These are phyloP conservation scores for Xestia ashworthii DNA, from an alignment of 2,888 invertebrate species.

Conservation along the genomic window DNA sequence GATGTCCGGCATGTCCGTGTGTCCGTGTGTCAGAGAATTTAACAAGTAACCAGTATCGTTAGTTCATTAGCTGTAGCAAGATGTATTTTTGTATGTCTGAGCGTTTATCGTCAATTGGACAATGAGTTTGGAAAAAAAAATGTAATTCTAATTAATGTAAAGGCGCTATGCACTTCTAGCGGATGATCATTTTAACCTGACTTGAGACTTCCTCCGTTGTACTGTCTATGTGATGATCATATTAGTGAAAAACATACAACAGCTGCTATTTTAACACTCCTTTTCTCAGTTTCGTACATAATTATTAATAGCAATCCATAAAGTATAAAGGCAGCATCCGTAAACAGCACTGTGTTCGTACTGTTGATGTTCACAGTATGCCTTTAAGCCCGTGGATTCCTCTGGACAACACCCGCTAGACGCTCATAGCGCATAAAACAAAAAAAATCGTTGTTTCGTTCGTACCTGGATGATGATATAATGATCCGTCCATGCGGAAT, in stretches of 20 bases:
- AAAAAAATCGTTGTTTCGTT: constrained; percentile 76
- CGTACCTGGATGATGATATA: constrained; percentile 83
- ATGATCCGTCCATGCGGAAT: constrained; percentile 88
- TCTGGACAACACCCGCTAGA: constrained; percentile 20
- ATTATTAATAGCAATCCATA: neutral
- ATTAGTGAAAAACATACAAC: neutral
- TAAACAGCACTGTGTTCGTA: neutral
- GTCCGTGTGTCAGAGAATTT: constrained; percentile 70
- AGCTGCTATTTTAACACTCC: neutral
- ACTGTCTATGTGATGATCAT: neutral
- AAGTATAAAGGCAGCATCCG: neutral
- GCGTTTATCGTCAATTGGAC: constrained; percentile 82
- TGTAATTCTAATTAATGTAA: constrained; percentile 59
- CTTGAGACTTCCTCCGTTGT: neutral
- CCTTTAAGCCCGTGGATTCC: neutral
- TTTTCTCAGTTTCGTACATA: neutral
- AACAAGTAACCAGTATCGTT: constrained; percentile 70
- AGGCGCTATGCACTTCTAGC: constrained; percentile 10
- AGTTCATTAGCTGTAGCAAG: constrained; percentile 85
- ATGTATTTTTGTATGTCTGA: constrained; percentile 88
- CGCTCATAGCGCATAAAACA: constrained; percentile 15
- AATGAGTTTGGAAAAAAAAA: constrained; percentile 64
- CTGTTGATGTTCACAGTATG: neutral
- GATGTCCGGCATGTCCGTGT: constrained; percentile 32
- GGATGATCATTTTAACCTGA: constrained; percentile 3